Percentiles rank a stretch among this genome's conserved stretches.
These are phyloP conservation scores for Dolomedes plantarius DNA, from an alignment of 2,888 invertebrate species.

Conservation along the genomic window DNA sequence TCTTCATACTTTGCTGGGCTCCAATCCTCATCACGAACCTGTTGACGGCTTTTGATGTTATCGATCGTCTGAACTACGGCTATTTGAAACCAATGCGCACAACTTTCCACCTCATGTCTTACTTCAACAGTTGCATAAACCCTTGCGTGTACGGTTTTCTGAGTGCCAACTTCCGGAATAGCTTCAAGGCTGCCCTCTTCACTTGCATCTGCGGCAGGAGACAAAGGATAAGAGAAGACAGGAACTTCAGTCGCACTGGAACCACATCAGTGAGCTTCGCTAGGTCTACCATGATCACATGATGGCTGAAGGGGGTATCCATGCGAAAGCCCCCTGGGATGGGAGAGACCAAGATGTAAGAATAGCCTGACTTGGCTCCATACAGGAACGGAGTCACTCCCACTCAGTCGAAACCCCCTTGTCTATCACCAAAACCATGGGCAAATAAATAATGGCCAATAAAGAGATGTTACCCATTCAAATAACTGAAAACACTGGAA, in stretches of 20 bases:
- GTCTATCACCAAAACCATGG: no score
- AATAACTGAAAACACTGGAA: no score
- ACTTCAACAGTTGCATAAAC: constrained; percentile 85
- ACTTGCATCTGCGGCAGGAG: constrained; percentile 66
- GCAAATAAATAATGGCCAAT: no score
- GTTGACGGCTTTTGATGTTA: constrained; percentile 81
- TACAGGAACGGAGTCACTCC: background rate
- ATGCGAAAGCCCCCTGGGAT: background rate
- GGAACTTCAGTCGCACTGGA: constrained; percentile 72
- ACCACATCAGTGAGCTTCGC: constrained; percentile 73
- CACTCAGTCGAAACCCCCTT: background rate
- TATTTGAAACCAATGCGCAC: constrained; percentile 81
- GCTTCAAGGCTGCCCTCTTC: constrained; percentile 74
- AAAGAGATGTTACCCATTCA: no score
- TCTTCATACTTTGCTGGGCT: constrained; percentile 84
- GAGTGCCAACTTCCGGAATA: constrained; percentile 83
- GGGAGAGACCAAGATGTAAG: constrained; percentile 3
- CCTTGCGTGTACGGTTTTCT: constrained; percentile 86
- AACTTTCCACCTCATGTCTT: constrained; percentile 82
- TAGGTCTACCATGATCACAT: constrained; percentile 70
- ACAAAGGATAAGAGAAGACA: constrained; percentile 49
- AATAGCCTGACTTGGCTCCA: background rate
- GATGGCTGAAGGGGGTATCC: constrained; percentile 43
- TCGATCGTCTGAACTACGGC: constrained; percentile 80
- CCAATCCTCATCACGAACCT: constrained; percentile 83